Evolutionary conservation across 2,797 vertebrate species (phyloP), one percentile per base, ranked within the genome.

Genomic region (Falco novaeseelandiae): DNA sequence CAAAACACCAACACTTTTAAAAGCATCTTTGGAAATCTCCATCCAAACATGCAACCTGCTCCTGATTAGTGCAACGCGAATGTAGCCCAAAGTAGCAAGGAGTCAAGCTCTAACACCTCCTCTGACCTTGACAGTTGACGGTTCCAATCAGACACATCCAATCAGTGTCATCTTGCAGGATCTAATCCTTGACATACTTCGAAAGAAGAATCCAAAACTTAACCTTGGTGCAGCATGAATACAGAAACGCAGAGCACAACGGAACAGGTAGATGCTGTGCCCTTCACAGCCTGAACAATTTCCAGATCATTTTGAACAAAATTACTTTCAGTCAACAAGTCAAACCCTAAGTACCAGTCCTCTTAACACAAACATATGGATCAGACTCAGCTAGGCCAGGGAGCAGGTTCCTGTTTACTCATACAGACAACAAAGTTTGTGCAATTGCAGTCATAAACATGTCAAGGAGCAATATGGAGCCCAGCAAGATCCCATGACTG

Each of bases 331-430:
- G 63, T 23, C 67, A 82, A 36, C 27, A 73, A 70, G 21, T 49
- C 34, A 74, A 81, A 84, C 57, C 1, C 5, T 27, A 70, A 84
- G 6, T 26, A 62, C 15, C 54, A 82, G 71, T 46, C 69, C 66
- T 89, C 65, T 46, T 40, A 83, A 84, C 71, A 92, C 55, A 94
- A 90, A 91, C 40, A 42, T 3, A 44, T 0, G 17, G 69, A 73
- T 73, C 46, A 65, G 58, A 29, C 40, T 54, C 40, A 22, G 36
- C 49, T 0, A 93, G 78, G 46, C n/a, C 66, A 87, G 55, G 55
- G 26, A 54, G 62, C 82, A 91, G 58, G 74, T 69, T 96, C 86
- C 82, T 93, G 90, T 89, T 95, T 94, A 89, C 76, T 88, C 76
- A 44, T 0, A 61, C 0, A 5, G 59, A 90, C 63, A 90, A 65